These are phyloP conservation scores for Poeciliopsis infans DNA, from an alignment of 2,797 vertebrate species.

Conservation along the genomic window DNA sequence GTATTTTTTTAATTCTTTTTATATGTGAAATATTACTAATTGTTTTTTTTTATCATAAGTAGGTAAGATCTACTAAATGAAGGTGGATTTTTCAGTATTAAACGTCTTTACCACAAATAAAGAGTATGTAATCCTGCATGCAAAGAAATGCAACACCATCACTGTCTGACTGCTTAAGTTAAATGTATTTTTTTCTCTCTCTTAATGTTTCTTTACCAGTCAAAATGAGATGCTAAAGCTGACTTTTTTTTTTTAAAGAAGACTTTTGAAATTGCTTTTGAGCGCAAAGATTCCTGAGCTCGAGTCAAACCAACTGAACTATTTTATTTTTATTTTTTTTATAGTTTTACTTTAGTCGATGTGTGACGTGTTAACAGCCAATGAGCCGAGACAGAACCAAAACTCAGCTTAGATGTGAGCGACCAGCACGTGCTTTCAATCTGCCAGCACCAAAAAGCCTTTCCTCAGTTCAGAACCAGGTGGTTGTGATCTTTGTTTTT, in stretches of 20 bases:
- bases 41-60: slow-evolving; percentile 52
- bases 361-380: slow-evolving; percentile 60
- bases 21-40: slow-evolving; percentile 71
- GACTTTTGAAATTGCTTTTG: slow-evolving; percentile 24
- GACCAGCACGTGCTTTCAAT: slow-evolving; percentile 77
- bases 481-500: slow-evolving; percentile 21
- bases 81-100: slow-evolving; percentile 59
- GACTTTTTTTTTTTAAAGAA: slow-evolving; percentile 18
- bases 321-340: slow-evolving; percentile 28
- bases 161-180: neutral
- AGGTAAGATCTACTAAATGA: slow-evolving; percentile 70
- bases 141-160: neutral
- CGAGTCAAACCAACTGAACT: slow-evolving; percentile 8
- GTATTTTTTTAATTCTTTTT: slow-evolving; percentile 75
- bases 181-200: neutral
- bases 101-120: slow-evolving; percentile 25
- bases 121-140: slow-evolving; percentile 9
- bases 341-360: slow-evolving; percentile 43
- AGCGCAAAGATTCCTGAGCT: slow-evolving; percentile 15
- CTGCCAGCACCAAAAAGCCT: slow-evolving; percentile 60
- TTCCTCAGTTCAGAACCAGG: slow-evolving; percentile 33
- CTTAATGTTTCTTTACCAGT: slow-evolving; percentile 13
- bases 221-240: neutral
- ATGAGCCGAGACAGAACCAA: slow-evolving; percentile 60
- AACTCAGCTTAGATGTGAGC: slow-evolving; percentile 34